Percentiles rank a stretch among this genome's conserved stretches.
These are phyloP conservation scores for Piaya cayana DNA, from an alignment of 2,113 vertebrate genomes.

Conservation along the genomic window DNA sequence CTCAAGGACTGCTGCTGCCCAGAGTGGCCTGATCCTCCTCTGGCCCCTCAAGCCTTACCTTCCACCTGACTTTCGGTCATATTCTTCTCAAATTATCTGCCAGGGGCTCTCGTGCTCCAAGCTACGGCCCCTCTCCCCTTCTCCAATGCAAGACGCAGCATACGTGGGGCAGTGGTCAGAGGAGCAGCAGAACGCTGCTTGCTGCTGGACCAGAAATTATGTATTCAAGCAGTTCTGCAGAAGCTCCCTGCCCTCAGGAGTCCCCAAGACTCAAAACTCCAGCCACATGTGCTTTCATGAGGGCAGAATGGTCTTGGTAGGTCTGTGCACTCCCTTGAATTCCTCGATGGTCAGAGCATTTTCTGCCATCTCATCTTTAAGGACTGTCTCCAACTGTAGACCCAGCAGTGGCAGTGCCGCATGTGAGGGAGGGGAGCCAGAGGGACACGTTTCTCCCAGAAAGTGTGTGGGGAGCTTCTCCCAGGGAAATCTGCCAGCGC, in stretches of 20 bases:
- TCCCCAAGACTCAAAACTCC: background rate
- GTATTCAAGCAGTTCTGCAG: background rate
- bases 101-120: background rate
- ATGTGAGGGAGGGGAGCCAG: background rate
- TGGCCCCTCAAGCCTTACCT: background rate
- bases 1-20: background rate
- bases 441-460: background rate
- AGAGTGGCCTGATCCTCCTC: background rate
- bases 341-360: background rate
- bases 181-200: background rate
- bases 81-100: background rate
- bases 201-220: background rate
- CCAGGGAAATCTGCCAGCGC: constrained; percentile 55
- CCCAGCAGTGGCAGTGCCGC: background rate
- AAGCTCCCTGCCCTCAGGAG: background rate
- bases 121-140: background rate
- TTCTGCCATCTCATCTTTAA: background rate
- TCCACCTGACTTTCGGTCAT: background rate
- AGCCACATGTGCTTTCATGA: background rate
- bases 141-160: background rate
- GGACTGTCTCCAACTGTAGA: background rate
- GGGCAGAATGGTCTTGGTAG: background rate
- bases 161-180: background rate
- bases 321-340: background rate
- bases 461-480: constrained; percentile 36